Evolutionary conservation across 2,888 invertebrate genomes (phyloP).

Genomic region (Epirrhoe alternata): DNA sequence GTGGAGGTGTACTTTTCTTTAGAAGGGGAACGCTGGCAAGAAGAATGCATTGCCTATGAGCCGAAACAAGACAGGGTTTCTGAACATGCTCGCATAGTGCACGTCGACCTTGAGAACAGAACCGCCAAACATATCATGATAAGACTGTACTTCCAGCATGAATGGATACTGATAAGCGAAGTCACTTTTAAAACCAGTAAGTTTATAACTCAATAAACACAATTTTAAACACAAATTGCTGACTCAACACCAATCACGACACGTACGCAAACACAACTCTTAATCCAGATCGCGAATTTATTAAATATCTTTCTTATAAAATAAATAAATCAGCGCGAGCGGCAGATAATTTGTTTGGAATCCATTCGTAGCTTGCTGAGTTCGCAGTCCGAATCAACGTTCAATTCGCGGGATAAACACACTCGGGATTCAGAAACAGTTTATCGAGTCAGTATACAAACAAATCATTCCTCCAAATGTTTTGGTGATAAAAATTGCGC

Average conservation of each 20-base stretch:
- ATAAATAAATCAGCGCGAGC: slow-evolving; percentile 55
- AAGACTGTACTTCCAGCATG: slow-evolving; percentile 90
- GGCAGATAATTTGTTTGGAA: slow-evolving; percentile 61
- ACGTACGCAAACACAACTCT: slow-evolving; percentile 28
- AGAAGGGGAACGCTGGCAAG: slow-evolving; percentile 91
- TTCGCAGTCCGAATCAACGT: slow-evolving; percentile 58
- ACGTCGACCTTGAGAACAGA: slow-evolving; percentile 89
- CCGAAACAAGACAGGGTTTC: slow-evolving; percentile 84
- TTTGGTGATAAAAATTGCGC: slow-evolving; percentile 55
- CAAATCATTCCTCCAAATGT: slow-evolving; percentile 59
- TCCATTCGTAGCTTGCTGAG: slow-evolving; percentile 54
- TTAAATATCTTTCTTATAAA: slow-evolving; percentile 50
- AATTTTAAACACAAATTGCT: slow-evolving; percentile 1
- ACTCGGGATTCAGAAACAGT: slow-evolving; percentile 56
- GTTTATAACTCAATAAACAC: slow-evolving; percentile 47
- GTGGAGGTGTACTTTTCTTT: slow-evolving; percentile 92
- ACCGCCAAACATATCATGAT: slow-evolving; percentile 91
- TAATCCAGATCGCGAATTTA: slow-evolving; percentile 36
- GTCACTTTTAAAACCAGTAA: slow-evolving; percentile 92
- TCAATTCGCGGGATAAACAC: slow-evolving; percentile 60
- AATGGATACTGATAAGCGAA: slow-evolving; percentile 96
- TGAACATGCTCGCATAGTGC: slow-evolving; percentile 87
- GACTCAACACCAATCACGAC: slow-evolving; percentile 21
- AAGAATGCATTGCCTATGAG: slow-evolving; percentile 86
- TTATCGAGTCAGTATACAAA: slow-evolving; percentile 66